Percentiles rank a stretch among this genome's conserved stretches.
These are phyloP conservation scores for Girardinus metallicus DNA, from an alignment of 2,797 vertebrate species.

Conservation along the genomic window DNA sequence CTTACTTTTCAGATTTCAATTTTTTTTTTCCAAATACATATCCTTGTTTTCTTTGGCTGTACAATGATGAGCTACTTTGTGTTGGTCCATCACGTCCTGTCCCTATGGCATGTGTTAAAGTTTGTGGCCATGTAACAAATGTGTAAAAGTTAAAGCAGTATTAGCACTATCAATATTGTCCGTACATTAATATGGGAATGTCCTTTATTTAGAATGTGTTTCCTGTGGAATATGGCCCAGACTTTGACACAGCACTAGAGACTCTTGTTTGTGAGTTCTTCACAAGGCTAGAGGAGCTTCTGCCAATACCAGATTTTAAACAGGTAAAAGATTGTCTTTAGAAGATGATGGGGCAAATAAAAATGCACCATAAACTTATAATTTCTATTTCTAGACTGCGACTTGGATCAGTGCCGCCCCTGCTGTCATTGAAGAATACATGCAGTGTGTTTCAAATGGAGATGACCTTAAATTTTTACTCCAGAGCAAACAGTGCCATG, in stretches of 20 bases:
- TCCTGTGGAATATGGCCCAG: constrained; percentile 78
- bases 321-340: constrained; percentile 55
- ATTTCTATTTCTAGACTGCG: constrained; percentile 61
- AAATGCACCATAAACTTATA: background rate
- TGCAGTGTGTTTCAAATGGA: constrained; percentile 79
- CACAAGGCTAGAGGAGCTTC: constrained; percentile 75
- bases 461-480: constrained; percentile 80
- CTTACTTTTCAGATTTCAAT: background rate
- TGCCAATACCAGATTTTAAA: constrained; percentile 80
- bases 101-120: background rate
- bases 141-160: background rate
- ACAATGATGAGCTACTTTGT: background rate
- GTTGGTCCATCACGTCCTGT: background rate
- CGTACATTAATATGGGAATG: background rate
- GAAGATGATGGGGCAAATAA: background rate
- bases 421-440: constrained; percentile 78
- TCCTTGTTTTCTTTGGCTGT: background rate
- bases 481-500: constrained; percentile 80
- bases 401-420: constrained; percentile 78
- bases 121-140: background rate
- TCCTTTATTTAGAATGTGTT: constrained; percentile 68
- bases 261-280: constrained; percentile 80
- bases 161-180: background rate
- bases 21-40: background rate
- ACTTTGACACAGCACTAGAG: constrained; percentile 78